Base-by-base conservation (phyloP, 2,888 invertebrate genomes). In the Odontocolon sp. region DNA sequence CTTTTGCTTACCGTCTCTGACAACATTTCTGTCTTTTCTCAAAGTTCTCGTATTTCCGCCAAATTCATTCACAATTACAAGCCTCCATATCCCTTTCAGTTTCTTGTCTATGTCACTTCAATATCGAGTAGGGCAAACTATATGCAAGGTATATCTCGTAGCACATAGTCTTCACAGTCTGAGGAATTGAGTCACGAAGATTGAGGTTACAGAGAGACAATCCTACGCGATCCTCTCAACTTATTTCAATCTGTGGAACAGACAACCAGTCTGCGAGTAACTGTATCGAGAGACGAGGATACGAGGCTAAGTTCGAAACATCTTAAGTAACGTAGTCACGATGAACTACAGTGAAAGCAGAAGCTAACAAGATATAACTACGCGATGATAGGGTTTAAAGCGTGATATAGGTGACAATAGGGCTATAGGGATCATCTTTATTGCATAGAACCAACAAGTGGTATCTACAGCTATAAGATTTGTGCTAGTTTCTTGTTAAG, bases 41-140 rank as follows among this genome's bases (percentile, higher is more conserved):
- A 50, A 42, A 31, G 56, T 56, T 68, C 72, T 57, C 1, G 33
- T 38, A 28, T 67, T 64, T 50, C 28, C 21, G 45, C 40, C 42
- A 9, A 1, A 16, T 11, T 54, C 18, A 38, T 47, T 40, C 70
- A 45, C 36, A 47, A 9, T 54, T 45, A 21, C 45, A 50, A 23
- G 28, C 33, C 8, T 26, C 26, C 14, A 6, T 54, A 6, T 6
- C 50, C 8, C 50, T 21, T 16, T 38, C 54, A 38, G 52, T 28
- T 40, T n/a, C 0, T 18, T 31, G 14, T n/a, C 33, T 18, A 11
- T n/a, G 21, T 9, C 3, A 33, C 33, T 11, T 64, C 42, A 16
- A 64, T 69, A 75, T 66, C 50, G 52, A 63, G 68, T 31, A 50
- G 57, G 54, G 36, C 52, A 38, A 61, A 63, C 70, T n/a, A n/a